A percentile compares a stretch with the other conserved stretches of the same genome.
Conservation (phyloP, 2,797 vertebrate species). For the Lepus oiostolus region DNA sequence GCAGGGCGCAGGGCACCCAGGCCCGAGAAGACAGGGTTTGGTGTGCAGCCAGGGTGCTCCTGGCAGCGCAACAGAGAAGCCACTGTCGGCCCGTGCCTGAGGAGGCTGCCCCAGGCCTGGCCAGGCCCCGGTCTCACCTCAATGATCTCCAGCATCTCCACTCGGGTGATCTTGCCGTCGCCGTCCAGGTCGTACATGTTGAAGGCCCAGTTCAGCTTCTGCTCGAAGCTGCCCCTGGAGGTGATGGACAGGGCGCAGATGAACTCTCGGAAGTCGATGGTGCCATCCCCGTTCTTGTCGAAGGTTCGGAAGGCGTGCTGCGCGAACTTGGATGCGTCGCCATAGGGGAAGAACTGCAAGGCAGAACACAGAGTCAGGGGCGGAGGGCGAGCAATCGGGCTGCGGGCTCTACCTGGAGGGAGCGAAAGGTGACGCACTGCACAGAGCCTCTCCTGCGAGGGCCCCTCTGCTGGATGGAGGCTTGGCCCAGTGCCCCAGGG, state of each 20-base stretch:
- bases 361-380: not conserved
- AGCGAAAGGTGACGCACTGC: too few relatives aligned
- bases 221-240: conserved; percentile 98
- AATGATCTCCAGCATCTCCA: conserved; percentile 99
- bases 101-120: not conserved
- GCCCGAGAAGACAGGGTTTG: not conserved
- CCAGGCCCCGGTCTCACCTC: conserved; percentile 91
- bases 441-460: not conserved
- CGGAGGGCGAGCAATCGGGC: not conserved
- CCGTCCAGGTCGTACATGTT: conserved; percentile 99
- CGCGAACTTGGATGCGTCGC: conserved; percentile 98
- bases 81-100: rapidly evolving
- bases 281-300: conserved; percentile 98
- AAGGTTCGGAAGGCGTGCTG: conserved; percentile 99
- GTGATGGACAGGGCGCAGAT: conserved; percentile 99
- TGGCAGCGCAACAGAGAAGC: not conserved
- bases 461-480: not conserved
- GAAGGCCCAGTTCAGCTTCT: conserved; percentile 99
- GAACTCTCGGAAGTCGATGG: conserved; percentile 99
- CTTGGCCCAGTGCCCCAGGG: not conserved
- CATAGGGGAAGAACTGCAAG: conserved; percentile 97
- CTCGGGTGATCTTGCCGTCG: conserved; percentile 98
- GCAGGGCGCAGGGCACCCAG: too few relatives aligned
- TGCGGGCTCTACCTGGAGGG: too few relatives aligned
- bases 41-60: not conserved